Base-by-base conservation (phyloP, 1,140 invertebrate species). In the Ericerus pela region DNA sequence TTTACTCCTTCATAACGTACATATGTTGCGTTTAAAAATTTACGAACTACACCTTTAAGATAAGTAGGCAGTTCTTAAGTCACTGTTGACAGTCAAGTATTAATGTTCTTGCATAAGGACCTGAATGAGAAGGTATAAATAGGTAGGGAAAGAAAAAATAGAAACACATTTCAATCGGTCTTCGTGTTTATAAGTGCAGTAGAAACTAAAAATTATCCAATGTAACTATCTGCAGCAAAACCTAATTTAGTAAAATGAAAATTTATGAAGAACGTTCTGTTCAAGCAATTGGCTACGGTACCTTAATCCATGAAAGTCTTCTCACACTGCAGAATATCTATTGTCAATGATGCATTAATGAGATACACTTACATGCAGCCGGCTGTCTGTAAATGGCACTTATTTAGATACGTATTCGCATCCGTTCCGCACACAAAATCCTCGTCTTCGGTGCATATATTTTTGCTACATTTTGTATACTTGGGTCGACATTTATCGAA, bases 391-490 rank as follows among this genome's bases (percentile, higher is more conserved):
- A 91, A 71, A 47, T 81, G 78, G 65, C 87, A 92, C 61, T 82
- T 78, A 61, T 86, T 88, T 26, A 76, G 74, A 66, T 90, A 92
- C 0, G 84, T 87, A 57, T 77, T 79, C 4, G 85, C 85, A 62
- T 92, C 85, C 12, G 82, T 88, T 12, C 85, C 86, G 65, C 86
- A 90, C 31, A 89, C 79, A 6, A 82, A 83, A 69, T 89, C 86
- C 14, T 71, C 62, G 6, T 81, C 76, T 22, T 64, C 69, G 0
- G 73, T 72, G 57, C 73, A 74, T 56, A 81, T 78, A 30, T 80
- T 78, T 62, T 83, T 82, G 62, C 75, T 66, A 66, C 85, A 89
- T 62, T 83, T 85, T 53, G 73, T 76, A 60, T 83, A 67, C 61
- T 83, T 82, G 28, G 72, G 67, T 60, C 74, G 75, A 66, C 83